These are phyloP conservation scores for Osmerus mordax DNA, from an alignment of 2,113 vertebrate genomes.

Conservation along the genomic window DNA sequence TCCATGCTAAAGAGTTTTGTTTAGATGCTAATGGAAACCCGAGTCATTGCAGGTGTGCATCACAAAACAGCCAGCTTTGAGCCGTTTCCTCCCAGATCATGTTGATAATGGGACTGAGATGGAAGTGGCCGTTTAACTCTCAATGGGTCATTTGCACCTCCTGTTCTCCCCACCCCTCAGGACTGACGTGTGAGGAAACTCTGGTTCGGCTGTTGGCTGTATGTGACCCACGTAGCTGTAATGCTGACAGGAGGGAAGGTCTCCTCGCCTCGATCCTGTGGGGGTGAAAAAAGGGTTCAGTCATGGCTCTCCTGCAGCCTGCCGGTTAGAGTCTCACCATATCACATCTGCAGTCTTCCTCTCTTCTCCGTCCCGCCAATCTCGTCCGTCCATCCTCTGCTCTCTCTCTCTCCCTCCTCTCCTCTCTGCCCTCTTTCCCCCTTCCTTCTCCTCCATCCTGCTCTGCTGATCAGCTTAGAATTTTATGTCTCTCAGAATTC, in stretches of 20 bases:
- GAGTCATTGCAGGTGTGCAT: conserved; percentile 25
- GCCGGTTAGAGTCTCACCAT: background rate
- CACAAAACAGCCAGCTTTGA: conserved; percentile 13
- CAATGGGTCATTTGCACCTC: conserved; percentile 19
- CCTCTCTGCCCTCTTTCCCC: background rate
- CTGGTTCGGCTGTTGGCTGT: too few species aligned
- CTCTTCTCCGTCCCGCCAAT: background rate
- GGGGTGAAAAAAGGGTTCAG: too few species aligned
- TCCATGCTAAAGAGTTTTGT: conserved; percentile 6
- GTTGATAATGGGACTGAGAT: conserved; percentile 10
- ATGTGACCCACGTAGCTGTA: background rate
- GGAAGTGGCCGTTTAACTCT: conserved; percentile 5
- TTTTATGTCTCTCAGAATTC: background rate
- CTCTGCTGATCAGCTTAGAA: background rate
- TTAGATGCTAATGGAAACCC: conserved; percentile 18
- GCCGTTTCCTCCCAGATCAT: conserved; percentile 23
- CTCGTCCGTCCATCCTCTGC: background rate
- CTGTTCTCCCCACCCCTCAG: conserved; percentile 1
- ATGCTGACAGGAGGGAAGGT: background rate
- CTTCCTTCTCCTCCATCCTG: background rate
- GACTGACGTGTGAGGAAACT: too few species aligned
- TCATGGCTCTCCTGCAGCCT: too few species aligned
- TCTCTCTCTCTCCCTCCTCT: background rate
- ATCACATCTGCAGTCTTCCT: background rate
- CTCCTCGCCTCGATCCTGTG: too few species aligned